phyloP scores from a whole-genome alignment of 2,888 invertebrate species.

The Aspidiotus destructor region DNA sequence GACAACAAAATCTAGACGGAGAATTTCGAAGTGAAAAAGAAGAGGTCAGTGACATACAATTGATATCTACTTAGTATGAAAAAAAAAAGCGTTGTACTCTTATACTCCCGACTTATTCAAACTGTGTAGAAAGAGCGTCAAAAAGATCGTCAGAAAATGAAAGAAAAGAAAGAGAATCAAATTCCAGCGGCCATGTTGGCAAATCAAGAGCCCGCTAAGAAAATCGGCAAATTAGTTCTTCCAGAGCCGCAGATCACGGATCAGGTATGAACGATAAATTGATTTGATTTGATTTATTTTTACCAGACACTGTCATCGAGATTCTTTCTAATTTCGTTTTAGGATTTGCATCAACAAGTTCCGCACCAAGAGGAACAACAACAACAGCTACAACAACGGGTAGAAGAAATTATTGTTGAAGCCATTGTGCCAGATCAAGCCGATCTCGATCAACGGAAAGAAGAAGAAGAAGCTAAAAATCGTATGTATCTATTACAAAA shows the following conservation, averaged over 20 bases:
- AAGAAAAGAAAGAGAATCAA: constrained; percentile 91
- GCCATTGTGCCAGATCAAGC: constrained; percentile 79
- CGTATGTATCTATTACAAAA: constrained; percentile 26
- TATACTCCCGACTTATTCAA: constrained; percentile 16
- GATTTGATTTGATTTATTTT: neutral
- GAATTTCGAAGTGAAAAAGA: constrained; percentile 83
- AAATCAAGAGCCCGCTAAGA: constrained; percentile 79
- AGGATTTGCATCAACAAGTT: constrained; percentile 82
- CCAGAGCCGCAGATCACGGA: constrained; percentile 97
- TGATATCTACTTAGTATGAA: neutral
- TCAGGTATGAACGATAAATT: constrained; percentile 34
- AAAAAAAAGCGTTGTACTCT: neutral
- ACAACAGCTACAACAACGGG: constrained; percentile 45
- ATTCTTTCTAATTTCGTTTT: constrained; percentile 33
- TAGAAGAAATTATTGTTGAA: constrained; percentile 87
- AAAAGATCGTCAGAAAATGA: constrained; percentile 90
- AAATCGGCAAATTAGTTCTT: constrained; percentile 88
- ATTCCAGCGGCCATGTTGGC: constrained; percentile 82
- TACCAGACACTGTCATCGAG: neutral
- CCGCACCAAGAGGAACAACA: too few relatives aligned
- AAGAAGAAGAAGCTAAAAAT: constrained; percentile 31
- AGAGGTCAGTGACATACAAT: constrained; percentile 50
- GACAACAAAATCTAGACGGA: constrained; percentile 88
- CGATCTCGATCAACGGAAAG: constrained; percentile 61
- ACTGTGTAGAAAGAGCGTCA: constrained; percentile 64